A percentile compares a stretch with the other conserved stretches of the same genome.
Evolutionary conservation across 2,113 vertebrate genomes (phyloP).

Genomic region (Epinephelus fuscoguttatus): DNA sequence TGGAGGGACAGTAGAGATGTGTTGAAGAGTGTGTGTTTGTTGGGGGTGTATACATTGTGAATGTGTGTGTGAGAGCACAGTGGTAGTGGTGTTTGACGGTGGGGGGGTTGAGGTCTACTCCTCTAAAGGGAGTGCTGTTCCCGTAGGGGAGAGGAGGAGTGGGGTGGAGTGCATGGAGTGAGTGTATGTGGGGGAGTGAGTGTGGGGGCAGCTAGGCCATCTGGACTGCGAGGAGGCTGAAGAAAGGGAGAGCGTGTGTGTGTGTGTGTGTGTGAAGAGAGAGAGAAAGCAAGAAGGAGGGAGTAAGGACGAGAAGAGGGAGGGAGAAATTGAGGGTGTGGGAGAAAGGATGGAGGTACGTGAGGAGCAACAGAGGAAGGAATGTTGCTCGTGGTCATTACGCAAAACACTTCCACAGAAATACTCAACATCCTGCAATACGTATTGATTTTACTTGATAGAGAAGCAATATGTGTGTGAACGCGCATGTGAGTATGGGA

Average conservation of each 20-base stretch:
- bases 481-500: conserved; percentile 30
- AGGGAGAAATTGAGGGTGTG: conserved; percentile 50
- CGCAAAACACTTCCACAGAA: conserved; percentile 33
- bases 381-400: conserved; percentile 57
- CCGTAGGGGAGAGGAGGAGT: conserved; percentile 59
- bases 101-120: conserved; percentile 34
- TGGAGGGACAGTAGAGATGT: conserved; percentile 61
- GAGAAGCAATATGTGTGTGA: conserved; percentile 31
- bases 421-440: conserved; percentile 22
- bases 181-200: conserved; percentile 77
- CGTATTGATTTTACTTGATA: conserved; percentile 46
- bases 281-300: conserved; percentile 36
- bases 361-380: conserved; percentile 49
- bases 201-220: conserved; percentile 83
- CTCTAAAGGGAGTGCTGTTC: conserved; percentile 73
- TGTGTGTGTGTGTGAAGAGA: conserved; percentile 21
- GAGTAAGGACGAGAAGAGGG: conserved; percentile 51
- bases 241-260: conserved; percentile 67
- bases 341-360: conserved; percentile 50
- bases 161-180: conserved; percentile 72
- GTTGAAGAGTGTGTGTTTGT: conserved; percentile 41
- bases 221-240: conserved; percentile 82
- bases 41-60: conserved; percentile 35
- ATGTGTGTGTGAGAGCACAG: conserved; percentile 31
- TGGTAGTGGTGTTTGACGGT: conserved; percentile 15